A percentile compares a stretch with the other conserved stretches of the same genome.
These are phyloP conservation scores for Hafferia zeledoni DNA, from an alignment of 2,797 vertebrate genomes.

Conservation along the genomic window DNA sequence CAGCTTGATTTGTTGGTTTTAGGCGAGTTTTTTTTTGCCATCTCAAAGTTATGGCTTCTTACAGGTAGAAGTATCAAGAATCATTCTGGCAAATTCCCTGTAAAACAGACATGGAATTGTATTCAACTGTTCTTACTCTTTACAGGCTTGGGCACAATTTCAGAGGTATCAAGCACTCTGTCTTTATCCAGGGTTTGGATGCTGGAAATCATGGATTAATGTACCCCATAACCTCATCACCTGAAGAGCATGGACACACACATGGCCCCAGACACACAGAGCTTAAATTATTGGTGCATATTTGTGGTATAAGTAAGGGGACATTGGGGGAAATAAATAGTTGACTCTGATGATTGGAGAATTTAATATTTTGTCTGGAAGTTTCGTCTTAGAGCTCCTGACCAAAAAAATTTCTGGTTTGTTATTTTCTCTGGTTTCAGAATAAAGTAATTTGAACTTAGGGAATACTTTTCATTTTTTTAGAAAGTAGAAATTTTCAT, in stretches of 20 bases:
- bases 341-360: neutral
- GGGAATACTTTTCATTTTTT: neutral
- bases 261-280: rapidly evolving
- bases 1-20: neutral
- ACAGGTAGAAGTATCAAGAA: neutral
- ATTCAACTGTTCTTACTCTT: neutral
- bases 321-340: neutral
- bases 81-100: neutral
- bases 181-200: neutral
- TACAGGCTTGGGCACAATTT: neutral
- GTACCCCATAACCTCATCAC: neutral
- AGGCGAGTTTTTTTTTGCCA: neutral
- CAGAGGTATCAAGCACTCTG: neutral
- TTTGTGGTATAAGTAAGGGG: neutral
- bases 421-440: neutral
- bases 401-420: neutral
- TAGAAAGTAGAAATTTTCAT: neutral
- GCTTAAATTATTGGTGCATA: neutral
- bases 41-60: neutral
- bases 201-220: neutral
- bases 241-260: neutral
- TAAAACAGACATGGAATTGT: neutral
- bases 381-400: neutral
- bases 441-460: neutral
- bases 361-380: neutral